Conservation (phyloP, 2,113 vertebrate genomes). For the Toxotes jaculatrix region DNA sequence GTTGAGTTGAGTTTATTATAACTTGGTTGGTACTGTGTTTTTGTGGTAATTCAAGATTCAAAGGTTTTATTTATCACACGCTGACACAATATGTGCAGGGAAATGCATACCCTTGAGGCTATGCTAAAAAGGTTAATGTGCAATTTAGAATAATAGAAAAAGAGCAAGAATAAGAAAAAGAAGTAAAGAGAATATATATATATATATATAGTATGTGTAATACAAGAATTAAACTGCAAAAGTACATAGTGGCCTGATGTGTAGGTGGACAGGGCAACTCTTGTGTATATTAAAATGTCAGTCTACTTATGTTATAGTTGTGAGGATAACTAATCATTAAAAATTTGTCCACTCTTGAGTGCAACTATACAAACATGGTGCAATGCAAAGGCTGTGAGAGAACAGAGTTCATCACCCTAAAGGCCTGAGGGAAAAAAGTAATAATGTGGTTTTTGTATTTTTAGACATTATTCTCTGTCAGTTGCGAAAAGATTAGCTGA, state of each 20-base stretch:
- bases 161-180: too few relatives aligned
- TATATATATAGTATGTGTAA: too few relatives aligned
- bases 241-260: too few relatives aligned
- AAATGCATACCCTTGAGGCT: too few relatives aligned
- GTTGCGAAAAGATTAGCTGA: background rate
- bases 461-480: background rate
- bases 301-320: background rate
- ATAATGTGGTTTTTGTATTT: background rate
- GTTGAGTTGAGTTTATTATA: background rate
- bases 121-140: background rate
- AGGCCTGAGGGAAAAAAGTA: background rate
- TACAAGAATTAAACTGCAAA: too few relatives aligned
- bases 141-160: background rate
- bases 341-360: background rate
- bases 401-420: background rate
- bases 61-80: background rate
- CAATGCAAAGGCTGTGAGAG: background rate
- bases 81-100: too few relatives aligned
- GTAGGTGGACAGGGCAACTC: too few relatives aligned
- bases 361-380: background rate
- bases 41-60: conserved; percentile 1
- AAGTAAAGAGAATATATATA: too few relatives aligned
- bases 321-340: background rate
- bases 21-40: background rate
- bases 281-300: too few relatives aligned